These are phyloP conservation scores for Varanus salvator DNA, from an alignment of 2,113 vertebrate genomes.

Conservation along the genomic window DNA sequence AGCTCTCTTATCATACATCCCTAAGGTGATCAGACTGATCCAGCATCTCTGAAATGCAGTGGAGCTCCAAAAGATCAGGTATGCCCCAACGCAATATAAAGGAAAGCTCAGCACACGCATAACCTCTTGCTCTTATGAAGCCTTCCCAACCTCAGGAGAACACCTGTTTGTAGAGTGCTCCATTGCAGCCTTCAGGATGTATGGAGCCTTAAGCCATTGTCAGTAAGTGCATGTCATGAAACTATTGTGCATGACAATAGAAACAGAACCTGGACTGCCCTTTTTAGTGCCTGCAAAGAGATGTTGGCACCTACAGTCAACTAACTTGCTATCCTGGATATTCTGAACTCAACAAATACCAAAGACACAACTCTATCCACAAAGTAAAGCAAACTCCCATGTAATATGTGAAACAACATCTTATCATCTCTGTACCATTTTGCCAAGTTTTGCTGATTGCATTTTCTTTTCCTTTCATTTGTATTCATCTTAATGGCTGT, in stretches of 20 bases:
- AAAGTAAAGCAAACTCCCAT: not conserved
- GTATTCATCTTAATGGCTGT: not conserved
- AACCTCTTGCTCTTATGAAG: not conserved
- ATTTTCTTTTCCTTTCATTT: not conserved
- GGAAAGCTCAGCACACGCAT: not conserved
- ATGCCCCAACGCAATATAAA: not conserved
- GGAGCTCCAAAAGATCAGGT: not conserved
- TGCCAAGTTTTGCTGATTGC: rapidly evolving
- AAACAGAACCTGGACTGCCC: not conserved
- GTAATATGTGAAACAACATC: not conserved
- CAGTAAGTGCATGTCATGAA: not conserved
- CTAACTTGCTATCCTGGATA: rapidly evolving
- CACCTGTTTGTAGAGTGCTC: not conserved
- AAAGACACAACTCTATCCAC: not conserved
- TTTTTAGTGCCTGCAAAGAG: conserved; percentile 15
- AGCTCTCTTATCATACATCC: not conserved
- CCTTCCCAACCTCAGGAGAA: not conserved
- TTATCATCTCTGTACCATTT: rapidly evolving
- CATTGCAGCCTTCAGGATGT: not conserved
- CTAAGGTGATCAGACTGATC: conserved; percentile 7
- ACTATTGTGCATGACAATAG: rapidly evolving
- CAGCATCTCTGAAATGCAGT: not conserved
- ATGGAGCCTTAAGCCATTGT: not conserved
- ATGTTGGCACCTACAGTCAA: conserved; percentile 10
- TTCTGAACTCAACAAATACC: not conserved